Evolutionary conservation across 2,888 invertebrate species (phyloP).

Genomic region (Sinodicranocentrus sp.): DNA sequence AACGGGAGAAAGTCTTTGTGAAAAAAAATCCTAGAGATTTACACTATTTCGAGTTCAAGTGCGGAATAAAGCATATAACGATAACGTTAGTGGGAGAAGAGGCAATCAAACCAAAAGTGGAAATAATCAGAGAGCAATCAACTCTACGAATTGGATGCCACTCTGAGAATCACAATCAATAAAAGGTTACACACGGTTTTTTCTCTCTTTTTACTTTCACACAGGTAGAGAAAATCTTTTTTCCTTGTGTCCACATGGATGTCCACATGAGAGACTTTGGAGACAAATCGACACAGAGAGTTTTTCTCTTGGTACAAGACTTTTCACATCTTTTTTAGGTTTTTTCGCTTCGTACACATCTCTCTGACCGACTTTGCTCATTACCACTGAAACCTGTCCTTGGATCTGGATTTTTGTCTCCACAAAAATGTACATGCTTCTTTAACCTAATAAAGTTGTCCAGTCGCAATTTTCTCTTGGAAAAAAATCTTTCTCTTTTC

Average conservation of each 20-base stretch:
- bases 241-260: no score
- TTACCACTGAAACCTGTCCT: not conserved
- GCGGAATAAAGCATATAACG: slow-evolving; percentile 5
- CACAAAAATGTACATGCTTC: no score
- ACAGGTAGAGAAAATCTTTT: no score
- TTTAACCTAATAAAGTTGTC: slow-evolving; percentile 3
- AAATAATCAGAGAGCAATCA: slow-evolving; percentile 63
- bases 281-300: slow-evolving; percentile 48
- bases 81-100: slow-evolving; percentile 45
- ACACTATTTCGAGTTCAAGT: no score
- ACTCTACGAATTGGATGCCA: slow-evolving; percentile 52
- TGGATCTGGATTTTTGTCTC: no score
- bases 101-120: slow-evolving; percentile 59
- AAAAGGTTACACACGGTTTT: slow-evolving; percentile 11
- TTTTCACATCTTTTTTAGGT: no score
- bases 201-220: no score
- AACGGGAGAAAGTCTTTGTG: not conserved
- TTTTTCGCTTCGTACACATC: not conserved
- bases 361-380: slow-evolving; percentile 1
- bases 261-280: not conserved
- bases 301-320: no score
- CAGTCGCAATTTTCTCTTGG: slow-evolving; percentile 17
- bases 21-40: no score
- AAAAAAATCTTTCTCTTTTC: not conserved
- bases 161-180: slow-evolving; percentile 53